These are phyloP conservation scores for Myzus persicae DNA, from an alignment of 1,140 invertebrate genomes.

Conservation along the genomic window DNA sequence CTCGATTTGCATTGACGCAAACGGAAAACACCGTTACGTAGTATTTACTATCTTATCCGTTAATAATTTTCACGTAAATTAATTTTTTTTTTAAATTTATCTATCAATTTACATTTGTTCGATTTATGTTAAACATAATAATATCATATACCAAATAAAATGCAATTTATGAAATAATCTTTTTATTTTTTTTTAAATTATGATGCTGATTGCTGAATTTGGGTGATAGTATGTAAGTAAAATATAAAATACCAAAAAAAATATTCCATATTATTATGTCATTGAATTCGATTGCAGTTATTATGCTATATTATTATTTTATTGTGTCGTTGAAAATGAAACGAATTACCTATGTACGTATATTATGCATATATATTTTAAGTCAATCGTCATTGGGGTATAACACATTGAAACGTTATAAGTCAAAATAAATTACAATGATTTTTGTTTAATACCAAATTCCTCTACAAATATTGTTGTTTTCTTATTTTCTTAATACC, in stretches of 20 bases:
- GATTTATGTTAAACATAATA: background rate
- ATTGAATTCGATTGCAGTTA: background rate
- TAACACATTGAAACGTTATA: no score
- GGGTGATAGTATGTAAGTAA: background rate
- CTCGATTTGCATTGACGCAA: background rate
- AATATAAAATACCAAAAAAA: background rate
- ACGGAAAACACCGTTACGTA: background rate
- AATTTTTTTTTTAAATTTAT: background rate
- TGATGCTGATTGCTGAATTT: background rate
- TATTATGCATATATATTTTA: background rate
- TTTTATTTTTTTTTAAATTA: background rate
- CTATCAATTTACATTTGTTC: background rate
- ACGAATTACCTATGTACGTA: background rate
- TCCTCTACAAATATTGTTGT: background rate
- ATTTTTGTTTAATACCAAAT: background rate
- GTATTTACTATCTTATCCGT: background rate
- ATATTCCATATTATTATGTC: no score
- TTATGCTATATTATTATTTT: background rate
- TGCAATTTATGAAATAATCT: background rate
- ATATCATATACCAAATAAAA: background rate
- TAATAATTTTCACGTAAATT: background rate
- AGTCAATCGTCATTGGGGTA: no score
- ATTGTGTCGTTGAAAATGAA: background rate
- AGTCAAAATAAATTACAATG: background rate
- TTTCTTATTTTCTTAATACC: no score